A percentile compares a stretch with the other conserved stretches of the same genome.
phyloP scores from a whole-genome alignment of 2,888 invertebrate genomes.

The Drosophila percnosoma region DNA sequence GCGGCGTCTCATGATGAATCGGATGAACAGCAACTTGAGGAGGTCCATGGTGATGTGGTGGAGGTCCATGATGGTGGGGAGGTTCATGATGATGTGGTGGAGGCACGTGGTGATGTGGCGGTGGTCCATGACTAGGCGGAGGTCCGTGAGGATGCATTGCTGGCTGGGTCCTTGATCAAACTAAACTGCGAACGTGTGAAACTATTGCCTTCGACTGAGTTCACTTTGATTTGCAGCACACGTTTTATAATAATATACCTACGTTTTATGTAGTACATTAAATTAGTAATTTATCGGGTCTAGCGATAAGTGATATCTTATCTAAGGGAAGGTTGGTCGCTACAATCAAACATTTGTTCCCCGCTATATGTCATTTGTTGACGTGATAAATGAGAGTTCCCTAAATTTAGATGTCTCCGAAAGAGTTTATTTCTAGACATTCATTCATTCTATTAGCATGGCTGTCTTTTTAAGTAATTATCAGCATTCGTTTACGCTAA shows the following conservation, averaged over 20 bases:
- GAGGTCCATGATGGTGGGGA: constrained; percentile 31
- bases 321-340: constrained; percentile 23
- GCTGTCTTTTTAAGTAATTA: not conserved
- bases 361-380: not conserved
- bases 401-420: not conserved
- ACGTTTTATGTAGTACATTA: too few relatives aligned
- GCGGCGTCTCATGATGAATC: not conserved
- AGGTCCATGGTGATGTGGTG: constrained; percentile 26
- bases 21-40: constrained; percentile 11
- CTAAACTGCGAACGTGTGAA: constrained; percentile 16
- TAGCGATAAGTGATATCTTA: constrained; percentile 50
- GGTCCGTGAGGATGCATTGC: constrained; percentile 42
- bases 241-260: constrained; percentile 40
- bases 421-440: not conserved
- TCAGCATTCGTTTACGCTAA: not conserved
- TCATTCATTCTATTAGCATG: constrained; percentile 1
- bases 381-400: not conserved
- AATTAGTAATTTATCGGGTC: constrained; percentile 13
- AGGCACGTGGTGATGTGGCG: constrained; percentile 34
- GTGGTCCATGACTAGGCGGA: constrained; percentile 15
- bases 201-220: constrained; percentile 33
- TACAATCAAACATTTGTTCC: constrained; percentile 26
- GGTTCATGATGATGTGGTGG: constrained; percentile 40
- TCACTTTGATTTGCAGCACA: not conserved
- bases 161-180: not conserved